Evolutionary conservation across 2,888 invertebrate species (phyloP), one percentile per base, ranked within the genome.

Genomic region (Cetonia aurata): DNA sequence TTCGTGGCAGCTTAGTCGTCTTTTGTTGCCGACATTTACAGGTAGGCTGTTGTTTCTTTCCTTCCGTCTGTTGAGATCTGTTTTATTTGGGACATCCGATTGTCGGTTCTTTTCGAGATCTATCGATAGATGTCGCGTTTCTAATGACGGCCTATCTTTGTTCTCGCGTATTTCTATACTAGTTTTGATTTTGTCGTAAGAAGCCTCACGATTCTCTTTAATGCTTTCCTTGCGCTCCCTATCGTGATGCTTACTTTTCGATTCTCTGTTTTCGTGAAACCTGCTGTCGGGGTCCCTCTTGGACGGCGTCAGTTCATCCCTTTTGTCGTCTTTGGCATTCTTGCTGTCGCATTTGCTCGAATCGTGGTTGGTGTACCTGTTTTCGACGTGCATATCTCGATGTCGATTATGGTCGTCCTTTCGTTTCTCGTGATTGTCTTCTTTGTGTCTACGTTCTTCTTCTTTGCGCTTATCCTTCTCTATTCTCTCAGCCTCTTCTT

Each of bases 1-100:
- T 71, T 94, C 94, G 81, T 94, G 94, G 0, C 92, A 92, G 74
- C 94, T 94, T 79, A 93, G 88, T 71, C 94, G 88, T 62, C 95
- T 87, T 83, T 95, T 95, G 69, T 88, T 86, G 0, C 91, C 89
- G 37, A 92, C 88, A 71, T 88, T 88, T 3, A 90, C 89, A 3
- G 91, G 90, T 75, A 90, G 84, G 81, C 88, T 89, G 81, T 88
- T 90, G 69, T 88, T 85, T 53, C 89, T 86, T 78, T 90, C 90
- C 82, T 90, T 89, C 50, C 89, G 84, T 81, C 89, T 89, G 59
- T 75, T 80, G 6, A 78, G 76, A 77, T 81, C 82, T 37, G 72
- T 75, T 75, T 78, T 82, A 31, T 69, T 77, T 48, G 74, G 75
- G 53, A 77, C 77, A 73, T 78, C 79, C 3, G 70, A 66, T 67